Evolutionary conservation across 2,113 vertebrate species (phyloP).

Genomic region (Psammodynastes pulverulentus): DNA sequence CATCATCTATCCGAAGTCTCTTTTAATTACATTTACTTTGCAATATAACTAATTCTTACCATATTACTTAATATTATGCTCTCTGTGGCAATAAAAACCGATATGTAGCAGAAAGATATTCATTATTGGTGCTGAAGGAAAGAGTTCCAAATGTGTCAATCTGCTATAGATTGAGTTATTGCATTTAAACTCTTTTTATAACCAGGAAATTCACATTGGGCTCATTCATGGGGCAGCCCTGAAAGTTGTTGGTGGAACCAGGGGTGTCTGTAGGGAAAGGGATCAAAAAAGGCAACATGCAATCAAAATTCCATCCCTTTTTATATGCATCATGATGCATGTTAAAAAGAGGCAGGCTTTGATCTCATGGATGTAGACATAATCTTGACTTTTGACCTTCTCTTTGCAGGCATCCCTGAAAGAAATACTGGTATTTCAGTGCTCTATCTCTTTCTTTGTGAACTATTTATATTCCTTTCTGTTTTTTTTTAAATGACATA

Average conservation of each 20-base stretch:
- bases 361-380: background rate
- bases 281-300: background rate
- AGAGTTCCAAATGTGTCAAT: background rate
- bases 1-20: background rate
- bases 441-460: background rate
- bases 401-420: background rate
- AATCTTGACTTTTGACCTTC: background rate
- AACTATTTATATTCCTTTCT: background rate
- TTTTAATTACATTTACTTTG: slow-evolving; percentile 9
- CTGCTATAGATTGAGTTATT: background rate
- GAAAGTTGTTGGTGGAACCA: background rate
- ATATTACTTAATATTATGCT: slow-evolving; percentile 5
- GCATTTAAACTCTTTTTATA: background rate
- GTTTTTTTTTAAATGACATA: background rate
- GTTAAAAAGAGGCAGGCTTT: background rate
- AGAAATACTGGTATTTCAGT: background rate
- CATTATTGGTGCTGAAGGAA: background rate
- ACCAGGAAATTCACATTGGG: background rate
- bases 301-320: background rate
- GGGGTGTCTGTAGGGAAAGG: background rate
- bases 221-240: background rate
- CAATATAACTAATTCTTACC: background rate
- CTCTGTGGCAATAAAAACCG: background rate
- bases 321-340: background rate
- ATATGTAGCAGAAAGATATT: background rate